Percentiles rank a stretch among this genome's conserved stretches.
These are phyloP conservation scores for Orthonyx spaldingii DNA, from an alignment of 2,113 vertebrate species.

Conservation along the genomic window DNA sequence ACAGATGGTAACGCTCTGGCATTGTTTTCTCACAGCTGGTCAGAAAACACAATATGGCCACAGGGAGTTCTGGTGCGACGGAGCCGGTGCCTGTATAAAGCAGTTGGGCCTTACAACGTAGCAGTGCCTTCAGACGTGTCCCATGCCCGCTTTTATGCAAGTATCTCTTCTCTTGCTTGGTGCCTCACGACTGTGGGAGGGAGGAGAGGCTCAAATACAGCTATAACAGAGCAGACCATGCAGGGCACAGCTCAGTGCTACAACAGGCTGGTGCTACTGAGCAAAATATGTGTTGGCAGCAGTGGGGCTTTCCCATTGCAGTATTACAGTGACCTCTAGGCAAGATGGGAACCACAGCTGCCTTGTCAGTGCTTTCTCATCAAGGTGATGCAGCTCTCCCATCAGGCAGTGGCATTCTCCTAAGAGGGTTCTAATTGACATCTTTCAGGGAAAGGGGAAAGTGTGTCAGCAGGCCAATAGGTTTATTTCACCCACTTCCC, in stretches of 20 bases:
- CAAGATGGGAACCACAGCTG: not conserved
- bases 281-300: not conserved
- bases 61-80: slow-evolving; percentile 97
- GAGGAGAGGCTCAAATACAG: not conserved
- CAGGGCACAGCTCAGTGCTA: accelerated
- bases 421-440: not conserved
- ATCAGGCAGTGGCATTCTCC: not conserved
- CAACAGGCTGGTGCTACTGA: not conserved
- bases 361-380: not conserved
- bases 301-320: not conserved
- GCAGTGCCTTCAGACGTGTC: slow-evolving; percentile 96
- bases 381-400: not conserved
- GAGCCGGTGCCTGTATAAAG: slow-evolving; percentile 93
- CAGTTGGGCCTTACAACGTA: slow-evolving; percentile 93
- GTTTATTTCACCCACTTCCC: not conserved
- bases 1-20: not conserved
- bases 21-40: slow-evolving; percentile 82
- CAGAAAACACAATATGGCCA: slow-evolving; percentile 95
- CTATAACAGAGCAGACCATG: not conserved
- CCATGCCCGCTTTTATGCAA: slow-evolving; percentile 97
- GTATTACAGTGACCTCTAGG: not conserved
- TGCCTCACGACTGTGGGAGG: not conserved
- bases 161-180: slow-evolving; percentile 62
- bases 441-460: not conserved
- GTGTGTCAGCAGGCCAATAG: not conserved